Conservation (phyloP, 2,888 invertebrate species). For the Dicycla oo region DNA sequence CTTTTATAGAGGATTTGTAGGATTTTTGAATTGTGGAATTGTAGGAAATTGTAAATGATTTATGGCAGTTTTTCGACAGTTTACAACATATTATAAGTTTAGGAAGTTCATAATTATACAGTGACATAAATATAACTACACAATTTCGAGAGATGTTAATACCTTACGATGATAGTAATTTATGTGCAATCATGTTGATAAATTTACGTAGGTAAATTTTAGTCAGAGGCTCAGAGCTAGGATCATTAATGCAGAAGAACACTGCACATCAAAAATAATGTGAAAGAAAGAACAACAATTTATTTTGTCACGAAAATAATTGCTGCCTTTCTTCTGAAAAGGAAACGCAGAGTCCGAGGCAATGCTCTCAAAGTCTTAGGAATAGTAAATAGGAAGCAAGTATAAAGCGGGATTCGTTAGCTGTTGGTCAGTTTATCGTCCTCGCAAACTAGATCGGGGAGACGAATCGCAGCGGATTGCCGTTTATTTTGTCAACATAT, state of each 20-base stretch:
- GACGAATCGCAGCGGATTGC: slow-evolving; percentile 67
- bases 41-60: no score
- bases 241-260: not conserved
- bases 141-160: slow-evolving; percentile 10
- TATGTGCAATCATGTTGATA: not conserved
- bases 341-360: slow-evolving; percentile 12
- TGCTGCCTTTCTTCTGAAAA: slow-evolving; percentile 13
- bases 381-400: slow-evolving; percentile 46
- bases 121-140: slow-evolving; percentile 9
- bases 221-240: not conserved
- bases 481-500: slow-evolving; percentile 75
- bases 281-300: slow-evolving; percentile 9
- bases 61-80: no score
- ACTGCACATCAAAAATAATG: not conserved
- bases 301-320: slow-evolving; percentile 31
- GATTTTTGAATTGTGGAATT: no score
- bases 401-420: slow-evolving; percentile 58
- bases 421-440: slow-evolving; percentile 59
- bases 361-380: slow-evolving; percentile 50
- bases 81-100: no score
- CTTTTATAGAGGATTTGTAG: no score
- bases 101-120: no score
- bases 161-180: not conserved
- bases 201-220: not conserved
- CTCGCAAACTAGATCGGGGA: slow-evolving; percentile 61